Evolutionary conservation across 1,140 invertebrate species (phyloP).

Genomic region (Lepidotrigona ventralis): DNA sequence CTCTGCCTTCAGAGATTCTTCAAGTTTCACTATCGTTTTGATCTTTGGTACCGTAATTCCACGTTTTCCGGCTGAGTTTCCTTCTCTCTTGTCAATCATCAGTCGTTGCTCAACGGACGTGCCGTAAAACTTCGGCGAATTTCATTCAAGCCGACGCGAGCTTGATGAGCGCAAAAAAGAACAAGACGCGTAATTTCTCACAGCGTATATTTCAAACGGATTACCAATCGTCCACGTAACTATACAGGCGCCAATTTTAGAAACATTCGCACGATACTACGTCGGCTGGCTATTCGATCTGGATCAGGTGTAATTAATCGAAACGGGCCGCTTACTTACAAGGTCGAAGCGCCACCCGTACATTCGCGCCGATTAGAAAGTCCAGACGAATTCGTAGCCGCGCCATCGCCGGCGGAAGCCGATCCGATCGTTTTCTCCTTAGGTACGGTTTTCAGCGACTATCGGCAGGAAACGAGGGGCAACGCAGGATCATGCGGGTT

Average conservation of each 20-base stretch:
- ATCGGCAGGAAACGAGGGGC: slow-evolving; percentile 54
- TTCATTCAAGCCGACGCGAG: background rate
- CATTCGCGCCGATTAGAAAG: slow-evolving; percentile 50
- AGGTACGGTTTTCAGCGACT: slow-evolving; percentile 50
- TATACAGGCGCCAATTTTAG: background rate
- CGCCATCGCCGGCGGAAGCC: slow-evolving; percentile 42
- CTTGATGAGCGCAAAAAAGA: background rate
- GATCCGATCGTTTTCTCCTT: slow-evolving; percentile 57
- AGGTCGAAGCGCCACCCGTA: slow-evolving; percentile 27
- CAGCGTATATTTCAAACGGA: background rate
- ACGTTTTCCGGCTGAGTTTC: background rate
- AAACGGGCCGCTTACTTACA: slow-evolving; percentile 17
- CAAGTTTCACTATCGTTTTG: background rate
- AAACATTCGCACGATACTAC: background rate
- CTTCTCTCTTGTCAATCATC: background rate
- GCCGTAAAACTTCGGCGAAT: background rate
- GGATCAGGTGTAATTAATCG: slow-evolving; percentile 27
- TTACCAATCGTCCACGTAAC: background rate
- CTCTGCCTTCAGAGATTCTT: background rate
- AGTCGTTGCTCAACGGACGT: background rate
- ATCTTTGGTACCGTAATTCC: background rate
- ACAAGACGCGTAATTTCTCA: background rate
- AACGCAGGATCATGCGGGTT: slow-evolving; percentile 38
- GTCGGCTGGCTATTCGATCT: background rate
- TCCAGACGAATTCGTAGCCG: slow-evolving; percentile 46